Percentiles rank a stretch among this genome's conserved stretches.
Conservation (phyloP, 2,888 invertebrate species). For the Baronia brevicornis region DNA sequence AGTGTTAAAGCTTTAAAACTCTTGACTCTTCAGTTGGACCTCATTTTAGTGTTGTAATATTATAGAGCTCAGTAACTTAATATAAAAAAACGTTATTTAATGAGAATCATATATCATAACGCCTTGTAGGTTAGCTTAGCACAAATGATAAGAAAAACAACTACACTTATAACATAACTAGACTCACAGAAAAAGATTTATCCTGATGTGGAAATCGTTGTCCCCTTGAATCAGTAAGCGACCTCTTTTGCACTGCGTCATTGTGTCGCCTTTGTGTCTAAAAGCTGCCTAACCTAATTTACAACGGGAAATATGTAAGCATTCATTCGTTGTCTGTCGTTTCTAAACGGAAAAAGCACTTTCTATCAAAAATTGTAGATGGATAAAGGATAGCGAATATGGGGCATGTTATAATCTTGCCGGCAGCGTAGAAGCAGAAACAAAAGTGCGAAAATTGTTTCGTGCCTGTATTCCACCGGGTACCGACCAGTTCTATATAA, state of each 20-base stretch:
- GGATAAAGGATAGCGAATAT: constrained; percentile 4
- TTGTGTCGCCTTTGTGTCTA: too few relatives aligned
- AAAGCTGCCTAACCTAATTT: too few relatives aligned
- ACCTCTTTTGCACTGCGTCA: too few relatives aligned
- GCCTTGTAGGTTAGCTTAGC: too few relatives aligned
- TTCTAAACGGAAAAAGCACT: background rate
- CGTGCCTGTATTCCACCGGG: background rate
- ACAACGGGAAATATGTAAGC: too few relatives aligned
- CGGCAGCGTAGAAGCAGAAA: constrained; percentile 2
- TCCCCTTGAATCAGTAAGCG: too few relatives aligned
- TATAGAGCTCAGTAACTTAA: background rate
- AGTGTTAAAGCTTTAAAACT: constrained; percentile 1
- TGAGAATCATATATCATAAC: too few relatives aligned
- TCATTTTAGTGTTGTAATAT: background rate
- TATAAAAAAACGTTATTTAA: too few relatives aligned
- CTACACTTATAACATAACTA: background rate
- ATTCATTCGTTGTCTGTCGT: too few relatives aligned
- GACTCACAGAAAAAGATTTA: background rate
- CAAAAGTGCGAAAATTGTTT: constrained; percentile 4
- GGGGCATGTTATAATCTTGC: constrained; percentile 7
- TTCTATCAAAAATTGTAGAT: constrained; percentile 2
- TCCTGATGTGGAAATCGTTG: too few relatives aligned
- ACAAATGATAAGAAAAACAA: background rate
- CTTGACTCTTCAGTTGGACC: background rate
- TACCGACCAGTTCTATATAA: too few relatives aligned